Conservation (phyloP, 2,888 invertebrate genomes). For the Eupeodes latifasciatus region DNA sequence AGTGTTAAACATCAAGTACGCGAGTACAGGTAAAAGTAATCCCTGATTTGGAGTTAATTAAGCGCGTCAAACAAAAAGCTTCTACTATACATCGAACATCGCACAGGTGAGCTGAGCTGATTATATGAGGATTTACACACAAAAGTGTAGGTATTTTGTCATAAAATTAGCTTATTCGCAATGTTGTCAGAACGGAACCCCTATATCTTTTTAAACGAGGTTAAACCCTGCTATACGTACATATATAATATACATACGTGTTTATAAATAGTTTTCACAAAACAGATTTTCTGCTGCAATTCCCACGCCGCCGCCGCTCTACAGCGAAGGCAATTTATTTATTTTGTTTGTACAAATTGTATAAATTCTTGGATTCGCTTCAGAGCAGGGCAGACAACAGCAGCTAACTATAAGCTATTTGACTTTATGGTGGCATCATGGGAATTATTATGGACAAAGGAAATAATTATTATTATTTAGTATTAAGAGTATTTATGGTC, state of each 20-base stretch:
- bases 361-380: conserved; percentile 51
- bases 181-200: neutral
- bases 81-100: neutral
- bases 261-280: neutral
- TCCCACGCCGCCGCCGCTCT: conserved; percentile 35
- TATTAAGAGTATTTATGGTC: neutral
- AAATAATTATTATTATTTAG: conserved; percentile 21
- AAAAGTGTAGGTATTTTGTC: conserved; percentile 35
- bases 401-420: conserved; percentile 15
- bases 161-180: conserved; percentile 11
- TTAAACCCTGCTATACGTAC: neutral
- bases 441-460: conserved; percentile 37
- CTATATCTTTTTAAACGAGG: conserved; percentile 18
- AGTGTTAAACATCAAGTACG: too few species aligned
- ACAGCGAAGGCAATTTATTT: conserved; percentile 5
- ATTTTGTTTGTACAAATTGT: conserved; percentile 12
- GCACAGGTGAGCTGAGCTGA: conserved; percentile 43
- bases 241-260: neutral
- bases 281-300: conserved; percentile 46
- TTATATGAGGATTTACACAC: conserved; percentile 49
- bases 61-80: conserved; percentile 30
- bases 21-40: neutral
- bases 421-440: conserved; percentile 47
- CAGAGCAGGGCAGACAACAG: neutral
- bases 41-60: conserved; percentile 73